Evolutionary conservation across 1,140 invertebrate genomes (phyloP), one percentile per base, ranked within the genome.

Genomic region (Drosophila persimilis): DNA sequence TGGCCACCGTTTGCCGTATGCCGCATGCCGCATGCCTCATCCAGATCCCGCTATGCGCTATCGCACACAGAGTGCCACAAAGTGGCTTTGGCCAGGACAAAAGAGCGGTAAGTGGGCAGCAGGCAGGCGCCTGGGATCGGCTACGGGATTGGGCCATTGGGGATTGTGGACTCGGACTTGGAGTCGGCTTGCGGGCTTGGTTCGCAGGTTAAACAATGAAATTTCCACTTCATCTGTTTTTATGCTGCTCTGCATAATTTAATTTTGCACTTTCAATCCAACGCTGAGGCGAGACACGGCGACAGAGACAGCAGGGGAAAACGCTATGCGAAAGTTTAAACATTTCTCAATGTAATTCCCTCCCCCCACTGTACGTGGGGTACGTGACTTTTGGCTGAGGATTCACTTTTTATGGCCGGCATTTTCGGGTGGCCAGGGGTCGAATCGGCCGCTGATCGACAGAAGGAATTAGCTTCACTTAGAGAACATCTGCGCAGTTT

Each of bases 221-320:
- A 85, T 85, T 85, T 85, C 81, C 81, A 86, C 81, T 85, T 85
- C 81, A 85, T 85, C 81, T 85, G 81, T 71, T 85, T 85, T 85
- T 86, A 85, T 85, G 81, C 81, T 86, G 77, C 81, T 86, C 81
- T 85, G 81, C 81, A 86, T 85, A 85, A 85, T 85, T 85, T 81
- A 74, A 85, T 86, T 86, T 86, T 86, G 77, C 81, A 86, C 81
- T 77, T 85, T 85, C 73, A 74, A 85, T 80, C 77, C 66, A 52
- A 60, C 51, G 35, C 44, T 59, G 35, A 48, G 5, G 5, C 13
- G 11, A 11, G 15, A 8, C n/a, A 41, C 7, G 17, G 22, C 6
- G 22, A 29, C 24, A 62, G 39, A n/a, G 53, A 59, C 39, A 29
- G 41, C 39, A 29, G 41, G 2, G 24, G 8, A 8, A 9, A 3